Percentiles rank a stretch among this genome's conserved stretches.
phyloP scores from a whole-genome alignment of 2,888 invertebrate species.

The Drosophila lutescens region DNA sequence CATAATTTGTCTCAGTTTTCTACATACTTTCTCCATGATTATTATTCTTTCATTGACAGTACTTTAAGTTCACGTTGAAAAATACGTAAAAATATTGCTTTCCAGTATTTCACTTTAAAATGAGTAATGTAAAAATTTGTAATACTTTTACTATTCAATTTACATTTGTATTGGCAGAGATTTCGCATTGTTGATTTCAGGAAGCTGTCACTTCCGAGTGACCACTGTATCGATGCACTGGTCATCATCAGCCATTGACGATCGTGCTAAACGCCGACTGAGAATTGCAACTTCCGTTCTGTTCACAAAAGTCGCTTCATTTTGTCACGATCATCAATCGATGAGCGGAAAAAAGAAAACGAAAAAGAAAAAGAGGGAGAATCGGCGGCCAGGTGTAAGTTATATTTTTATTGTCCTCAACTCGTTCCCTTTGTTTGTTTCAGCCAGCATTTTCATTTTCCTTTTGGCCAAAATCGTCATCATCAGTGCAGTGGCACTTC shows the following conservation, averaged over 20 bases:
- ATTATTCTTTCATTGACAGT: too few relatives aligned
- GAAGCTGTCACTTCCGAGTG: conserved; percentile 1
- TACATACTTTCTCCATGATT: too few relatives aligned
- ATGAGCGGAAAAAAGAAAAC: conserved; percentile 2
- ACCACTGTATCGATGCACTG: conserved; percentile 2
- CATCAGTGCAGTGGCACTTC: conserved; percentile 6
- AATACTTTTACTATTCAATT: too few relatives aligned
- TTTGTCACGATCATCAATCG: conserved; percentile 44
- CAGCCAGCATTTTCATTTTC: conserved; percentile 44
- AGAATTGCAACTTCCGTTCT: conserved; percentile 63
- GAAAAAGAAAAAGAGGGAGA: conserved; percentile 4
- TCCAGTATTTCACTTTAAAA: too few relatives aligned
- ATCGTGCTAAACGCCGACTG: conserved; percentile 12
- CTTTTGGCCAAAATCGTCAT: conserved; percentile 46
- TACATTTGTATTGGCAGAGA: too few relatives aligned
- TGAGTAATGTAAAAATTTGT: too few relatives aligned
- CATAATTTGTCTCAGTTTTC: too few relatives aligned
- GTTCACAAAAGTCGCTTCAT: conserved; percentile 15
- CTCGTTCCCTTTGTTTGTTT: conserved; percentile 61
- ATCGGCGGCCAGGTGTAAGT: conserved; percentile 51
- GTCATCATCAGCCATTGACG: conserved; percentile 6
- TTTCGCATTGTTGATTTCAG: neutral
- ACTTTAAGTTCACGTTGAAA: too few relatives aligned
- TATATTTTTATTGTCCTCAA: conserved; percentile 54
- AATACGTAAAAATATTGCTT: too few relatives aligned